Percentiles rank a stretch among this genome's conserved stretches.
These are phyloP conservation scores for Triplophysa siluroides DNA, from an alignment of 2,113 vertebrate species.

Conservation along the genomic window DNA sequence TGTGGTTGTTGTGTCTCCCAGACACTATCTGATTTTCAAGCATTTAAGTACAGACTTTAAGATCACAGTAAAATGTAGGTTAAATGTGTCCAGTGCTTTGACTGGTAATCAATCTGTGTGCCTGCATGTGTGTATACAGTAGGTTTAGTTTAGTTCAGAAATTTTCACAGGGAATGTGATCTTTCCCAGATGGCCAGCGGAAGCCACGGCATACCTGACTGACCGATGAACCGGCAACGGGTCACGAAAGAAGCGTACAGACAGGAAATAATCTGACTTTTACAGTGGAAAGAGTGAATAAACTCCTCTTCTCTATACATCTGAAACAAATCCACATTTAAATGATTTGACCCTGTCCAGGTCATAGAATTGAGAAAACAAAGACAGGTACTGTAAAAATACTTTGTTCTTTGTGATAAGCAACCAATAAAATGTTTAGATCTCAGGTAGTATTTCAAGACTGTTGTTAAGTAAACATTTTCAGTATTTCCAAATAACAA, in stretches of 20 bases:
- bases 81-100: not conserved
- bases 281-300: slow-evolving; percentile 50
- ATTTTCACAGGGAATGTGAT: slow-evolving; percentile 6
- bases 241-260: slow-evolving; percentile 6
- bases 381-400: not conserved
- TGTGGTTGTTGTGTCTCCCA: too few relatives aligned
- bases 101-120: not conserved
- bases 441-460: not conserved
- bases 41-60: not conserved
- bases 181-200: slow-evolving; percentile 15
- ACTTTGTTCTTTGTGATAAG: not conserved
- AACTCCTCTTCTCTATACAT: slow-evolving; percentile 20
- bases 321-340: slow-evolving; percentile 11
- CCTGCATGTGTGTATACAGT: not conserved
- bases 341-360: not conserved
- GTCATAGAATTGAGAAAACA: not conserved
- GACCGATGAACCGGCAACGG: not conserved
- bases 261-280: slow-evolving; percentile 49
- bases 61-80: not conserved
- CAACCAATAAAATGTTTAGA: not conserved
- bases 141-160: not conserved
- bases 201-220: slow-evolving; percentile 24
- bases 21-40: too few relatives aligned
- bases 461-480: too few relatives aligned
- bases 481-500: too few relatives aligned